Percentiles rank a stretch among this genome's conserved stretches.
phyloP scores from a whole-genome alignment of 2,113 vertebrate genomes.

The Chamaetylas fuelleborni region DNA sequence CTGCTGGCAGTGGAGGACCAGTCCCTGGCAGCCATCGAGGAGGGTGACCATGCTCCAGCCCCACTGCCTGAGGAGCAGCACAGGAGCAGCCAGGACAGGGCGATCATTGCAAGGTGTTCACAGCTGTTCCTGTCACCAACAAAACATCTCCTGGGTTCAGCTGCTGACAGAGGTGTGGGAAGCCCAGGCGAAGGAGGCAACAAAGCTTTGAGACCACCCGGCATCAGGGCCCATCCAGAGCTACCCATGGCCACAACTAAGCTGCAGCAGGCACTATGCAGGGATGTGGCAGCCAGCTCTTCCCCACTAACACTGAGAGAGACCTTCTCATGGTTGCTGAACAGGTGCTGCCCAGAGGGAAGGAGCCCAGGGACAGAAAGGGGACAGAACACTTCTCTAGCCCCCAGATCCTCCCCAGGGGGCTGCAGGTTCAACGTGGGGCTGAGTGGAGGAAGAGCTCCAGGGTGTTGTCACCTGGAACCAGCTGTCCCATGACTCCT shows the following conservation, averaged over 20 bases:
- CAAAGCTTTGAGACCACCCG: not conserved
- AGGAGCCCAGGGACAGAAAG: not conserved
- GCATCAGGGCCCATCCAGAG: not conserved
- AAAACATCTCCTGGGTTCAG: not conserved
- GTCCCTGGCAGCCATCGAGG: rapidly evolving
- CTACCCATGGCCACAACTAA: not conserved
- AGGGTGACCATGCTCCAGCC: not conserved
- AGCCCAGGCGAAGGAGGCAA: not conserved
- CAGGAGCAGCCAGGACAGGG: too few species aligned
- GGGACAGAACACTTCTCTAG: not conserved
- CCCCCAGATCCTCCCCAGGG: not conserved
- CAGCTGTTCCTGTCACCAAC: not conserved
- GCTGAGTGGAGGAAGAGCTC: not conserved
- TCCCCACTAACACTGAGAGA: not conserved
- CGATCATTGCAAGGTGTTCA: not conserved
- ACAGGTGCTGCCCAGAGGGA: not conserved
- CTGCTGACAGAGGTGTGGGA: rapidly evolving
- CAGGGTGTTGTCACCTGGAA: not conserved
- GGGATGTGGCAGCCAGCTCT: not conserved
- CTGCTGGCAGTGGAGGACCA: not conserved
- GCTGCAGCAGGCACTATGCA: not conserved
- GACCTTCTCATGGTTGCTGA: not conserved
- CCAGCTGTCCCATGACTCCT: rapidly evolving
- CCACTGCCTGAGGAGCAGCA: rapidly evolving
- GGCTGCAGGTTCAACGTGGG: rapidly evolving